phyloP scores from a whole-genome alignment of 2,113 vertebrate species.

The Axis porcinus region DNA sequence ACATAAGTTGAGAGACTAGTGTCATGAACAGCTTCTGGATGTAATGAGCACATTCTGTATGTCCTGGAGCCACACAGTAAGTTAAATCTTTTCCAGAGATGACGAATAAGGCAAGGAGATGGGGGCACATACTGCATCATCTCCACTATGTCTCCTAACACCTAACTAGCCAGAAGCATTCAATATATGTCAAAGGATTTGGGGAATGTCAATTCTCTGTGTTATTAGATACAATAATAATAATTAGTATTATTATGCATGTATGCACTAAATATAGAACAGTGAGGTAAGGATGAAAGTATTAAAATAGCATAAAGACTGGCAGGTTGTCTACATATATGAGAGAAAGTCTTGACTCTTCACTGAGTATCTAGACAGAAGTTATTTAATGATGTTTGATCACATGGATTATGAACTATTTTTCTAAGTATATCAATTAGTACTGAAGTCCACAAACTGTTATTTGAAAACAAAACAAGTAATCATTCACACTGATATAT shows the following conservation, averaged over 20 bases:
- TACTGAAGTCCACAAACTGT: neutral
- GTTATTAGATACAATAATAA: neutral
- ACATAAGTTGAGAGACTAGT: neutral
- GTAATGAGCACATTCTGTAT: neutral
- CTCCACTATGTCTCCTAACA: neutral
- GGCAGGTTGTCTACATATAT: neutral
- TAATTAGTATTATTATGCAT: neutral
- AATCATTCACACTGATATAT: neutral
- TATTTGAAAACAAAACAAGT: neutral
- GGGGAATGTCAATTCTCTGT: neutral
- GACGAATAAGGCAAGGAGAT: neutral
- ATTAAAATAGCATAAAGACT: neutral
- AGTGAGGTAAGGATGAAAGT: neutral
- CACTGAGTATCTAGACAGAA: neutral
- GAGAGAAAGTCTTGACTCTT: neutral
- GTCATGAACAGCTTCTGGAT: neutral
- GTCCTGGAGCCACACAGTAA: neutral
- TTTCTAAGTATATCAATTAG: neutral
- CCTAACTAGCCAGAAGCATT: neutral
- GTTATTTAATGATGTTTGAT: neutral
- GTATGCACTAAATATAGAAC: neutral
- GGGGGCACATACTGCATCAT: neutral
- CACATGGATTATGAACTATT: neutral
- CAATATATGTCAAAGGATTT: neutral
- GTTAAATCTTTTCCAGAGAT: neutral